Base-by-base conservation (phyloP, 2,888 invertebrate species). In the Caenorhabditis panamensis region DNA sequence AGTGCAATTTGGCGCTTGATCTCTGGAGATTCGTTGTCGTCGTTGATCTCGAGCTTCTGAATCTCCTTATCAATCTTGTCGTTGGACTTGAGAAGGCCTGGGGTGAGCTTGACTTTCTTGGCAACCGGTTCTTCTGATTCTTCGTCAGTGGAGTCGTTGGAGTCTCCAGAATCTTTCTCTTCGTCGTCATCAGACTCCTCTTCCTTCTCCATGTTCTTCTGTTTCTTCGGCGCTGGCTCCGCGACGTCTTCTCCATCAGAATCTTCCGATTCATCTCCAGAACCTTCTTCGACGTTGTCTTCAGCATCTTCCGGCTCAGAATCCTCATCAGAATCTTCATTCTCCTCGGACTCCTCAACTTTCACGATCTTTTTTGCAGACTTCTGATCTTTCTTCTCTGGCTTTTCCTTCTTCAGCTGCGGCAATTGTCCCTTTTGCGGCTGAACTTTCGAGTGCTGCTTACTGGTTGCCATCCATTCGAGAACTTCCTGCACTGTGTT, bases 401-500 rank as follows among this genome's bases (percentile, higher is more conserved):
- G 36, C 59, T 78, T 69, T 41, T 56, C 56, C 31, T 44, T 63
- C 28, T 59, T 77, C 31, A 54, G 69, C 16, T 54, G 11, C 11
- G 53, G 37, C 26, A 56, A 59, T 18, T 37, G 22, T 2, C 36
- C 26, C 24, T 62, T 61, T 47, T 54, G 56, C 36, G 82, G 79
- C 22, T 79, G 75, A 8, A 81, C 73, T 58, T 82, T 79, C 5
- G 71, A 59, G 26, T 62, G 71, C n/a, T 71, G 41, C 47, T 58
- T 76, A 61, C 71, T 56, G 11, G 37, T 59, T 2, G 82, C 66
- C 76, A 84, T 78, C 72, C 78, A 84, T 44, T 84, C 79, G 16
- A 85, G 58, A 0, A 86, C 84, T 66, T 85, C 85, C 68, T 81
- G 71, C 9, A 86, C 84, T 2, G 84, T 85, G 24, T 75, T 79